phyloP scores from a whole-genome alignment of 2,888 invertebrate species.

The Gnatocerus cornutus region DNA sequence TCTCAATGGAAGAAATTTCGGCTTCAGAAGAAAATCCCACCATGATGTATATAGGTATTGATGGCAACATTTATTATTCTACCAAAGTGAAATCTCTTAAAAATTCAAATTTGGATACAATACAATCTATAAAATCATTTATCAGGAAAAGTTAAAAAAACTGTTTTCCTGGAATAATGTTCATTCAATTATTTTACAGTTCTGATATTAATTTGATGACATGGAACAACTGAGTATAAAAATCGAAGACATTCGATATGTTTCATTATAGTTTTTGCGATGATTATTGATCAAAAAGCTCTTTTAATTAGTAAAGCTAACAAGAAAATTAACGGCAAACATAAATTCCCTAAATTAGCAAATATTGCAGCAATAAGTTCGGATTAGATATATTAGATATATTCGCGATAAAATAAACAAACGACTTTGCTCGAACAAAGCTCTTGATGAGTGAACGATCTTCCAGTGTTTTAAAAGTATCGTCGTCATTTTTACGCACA shows the following conservation, averaged over 20 bases:
- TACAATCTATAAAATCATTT: too few relatives aligned
- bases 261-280: not conserved
- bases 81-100: too few relatives aligned
- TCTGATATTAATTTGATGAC: too few relatives aligned
- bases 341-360: conserved; percentile 15
- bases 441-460: conserved; percentile 42
- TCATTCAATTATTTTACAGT: too few relatives aligned
- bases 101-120: too few relatives aligned
- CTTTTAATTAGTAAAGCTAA: conserved; percentile 8
- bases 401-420: conserved; percentile 51
- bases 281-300: not conserved
- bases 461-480: conserved; percentile 38
- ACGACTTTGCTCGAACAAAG: conserved; percentile 49
- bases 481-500: conserved; percentile 33
- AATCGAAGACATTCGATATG: too few relatives aligned
- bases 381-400: conserved; percentile 43
- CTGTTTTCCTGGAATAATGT: too few relatives aligned
- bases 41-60: too few relatives aligned
- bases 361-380: conserved; percentile 20
- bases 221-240: too few relatives aligned
- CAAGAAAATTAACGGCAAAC: not conserved
- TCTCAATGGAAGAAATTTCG: not conserved
- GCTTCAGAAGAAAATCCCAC: too few relatives aligned
- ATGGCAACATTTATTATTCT: too few relatives aligned
- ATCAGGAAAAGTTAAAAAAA: too few relatives aligned